Conservation (phyloP, 23 tunicate genomes). For the Phallusia fumigata region DNA sequence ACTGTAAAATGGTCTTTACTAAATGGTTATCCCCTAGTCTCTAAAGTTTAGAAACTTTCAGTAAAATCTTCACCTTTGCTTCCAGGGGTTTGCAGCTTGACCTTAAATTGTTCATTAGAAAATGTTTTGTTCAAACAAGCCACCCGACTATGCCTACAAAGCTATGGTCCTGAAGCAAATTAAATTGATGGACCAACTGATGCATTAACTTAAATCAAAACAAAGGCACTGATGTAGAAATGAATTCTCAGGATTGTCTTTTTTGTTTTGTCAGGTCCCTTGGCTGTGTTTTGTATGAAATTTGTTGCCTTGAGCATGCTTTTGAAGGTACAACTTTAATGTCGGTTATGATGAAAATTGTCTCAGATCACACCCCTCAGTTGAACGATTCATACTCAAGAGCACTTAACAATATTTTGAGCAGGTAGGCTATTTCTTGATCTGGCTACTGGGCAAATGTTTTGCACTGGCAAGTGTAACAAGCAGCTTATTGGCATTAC, state of each 20-base stretch:
- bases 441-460: not conserved
- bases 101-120: no score
- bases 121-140: no score
- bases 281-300: conserved; percentile 81
- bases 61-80: no score
- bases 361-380: conserved; percentile 63
- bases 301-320: conserved; percentile 73
- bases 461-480: not conserved
- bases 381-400: conserved; percentile 62
- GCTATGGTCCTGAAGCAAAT: no score
- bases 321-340: conserved; percentile 79
- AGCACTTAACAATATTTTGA: conserved; percentile 60
- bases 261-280: conserved; percentile 48
- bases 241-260: no score
- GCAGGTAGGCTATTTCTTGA: conserved; percentile 26
- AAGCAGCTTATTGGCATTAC: not conserved
- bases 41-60: no score
- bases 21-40: no score
- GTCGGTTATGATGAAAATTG: conserved; percentile 87
- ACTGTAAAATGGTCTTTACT: no score
- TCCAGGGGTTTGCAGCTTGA: no score
- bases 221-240: no score
- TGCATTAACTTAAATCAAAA: not conserved
- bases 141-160: no score
- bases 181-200: no score